Conservation (phyloP, 1,140 invertebrate species). For the Colletes latitarsis region DNA sequence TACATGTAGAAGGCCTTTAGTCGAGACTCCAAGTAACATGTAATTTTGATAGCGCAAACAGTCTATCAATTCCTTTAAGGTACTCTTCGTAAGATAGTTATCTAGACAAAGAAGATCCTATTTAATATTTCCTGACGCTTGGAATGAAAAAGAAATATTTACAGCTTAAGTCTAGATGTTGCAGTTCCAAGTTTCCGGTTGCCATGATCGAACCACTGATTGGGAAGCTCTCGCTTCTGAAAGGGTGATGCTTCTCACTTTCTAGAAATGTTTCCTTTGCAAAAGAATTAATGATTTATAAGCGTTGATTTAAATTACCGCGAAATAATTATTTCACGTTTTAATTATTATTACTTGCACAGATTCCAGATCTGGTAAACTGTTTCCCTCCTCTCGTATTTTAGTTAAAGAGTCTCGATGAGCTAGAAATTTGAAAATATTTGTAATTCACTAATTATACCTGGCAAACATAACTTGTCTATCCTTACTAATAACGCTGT, state of each 20-base stretch:
- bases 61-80: constrained; percentile 39
- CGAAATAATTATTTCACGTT: not conserved
- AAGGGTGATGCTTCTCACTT: constrained; percentile 61
- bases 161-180: constrained; percentile 74
- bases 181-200: constrained; percentile 69
- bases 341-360: not conserved
- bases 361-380: not conserved
- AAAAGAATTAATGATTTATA: not conserved
- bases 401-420: not conserved
- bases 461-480: too few relatives aligned
- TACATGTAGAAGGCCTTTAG: constrained; percentile 50
- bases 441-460: not conserved
- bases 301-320: too few relatives aligned
- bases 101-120: constrained; percentile 19
- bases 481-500: too few relatives aligned
- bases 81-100: constrained; percentile 49
- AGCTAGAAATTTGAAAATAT: not conserved
- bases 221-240: constrained; percentile 56
- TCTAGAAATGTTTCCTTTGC: not conserved
- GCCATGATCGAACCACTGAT: constrained; percentile 60
- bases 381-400: not conserved
- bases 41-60: constrained; percentile 63
- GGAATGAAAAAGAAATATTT: constrained; percentile 11
- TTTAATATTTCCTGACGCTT: not conserved
- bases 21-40: constrained; percentile 37